Conservation (phyloP, 2,888 invertebrate genomes). For the Apodemia duryi region DNA sequence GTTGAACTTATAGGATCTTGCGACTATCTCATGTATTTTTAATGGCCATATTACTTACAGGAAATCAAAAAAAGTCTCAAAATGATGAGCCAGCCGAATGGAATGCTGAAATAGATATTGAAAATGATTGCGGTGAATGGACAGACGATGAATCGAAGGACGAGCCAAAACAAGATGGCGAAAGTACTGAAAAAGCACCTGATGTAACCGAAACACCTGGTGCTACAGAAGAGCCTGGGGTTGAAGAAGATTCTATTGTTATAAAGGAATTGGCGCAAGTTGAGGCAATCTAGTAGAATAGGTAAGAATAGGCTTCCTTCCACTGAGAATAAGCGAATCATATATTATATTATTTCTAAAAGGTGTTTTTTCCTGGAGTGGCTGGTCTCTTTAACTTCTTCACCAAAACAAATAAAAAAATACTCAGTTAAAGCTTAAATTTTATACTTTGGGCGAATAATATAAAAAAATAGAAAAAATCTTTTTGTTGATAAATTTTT, state of each 20-base stretch:
- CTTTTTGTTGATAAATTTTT: too few relatives aligned
- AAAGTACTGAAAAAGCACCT: neutral
- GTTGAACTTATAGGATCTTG: neutral
- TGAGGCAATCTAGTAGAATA: too few relatives aligned
- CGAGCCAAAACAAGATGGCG: neutral
- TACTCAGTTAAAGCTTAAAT: too few relatives aligned
- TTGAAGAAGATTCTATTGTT: neutral
- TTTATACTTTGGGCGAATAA: too few relatives aligned
- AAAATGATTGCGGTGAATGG: slow-evolving; percentile 20
- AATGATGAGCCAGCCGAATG: slow-evolving; percentile 7
- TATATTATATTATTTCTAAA: too few relatives aligned
- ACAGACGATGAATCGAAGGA: slow-evolving; percentile 14
- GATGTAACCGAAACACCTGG: neutral
- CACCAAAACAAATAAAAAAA: too few relatives aligned
- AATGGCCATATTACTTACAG: neutral
- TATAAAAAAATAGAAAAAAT: too few relatives aligned
- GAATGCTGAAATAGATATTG: slow-evolving; percentile 14
- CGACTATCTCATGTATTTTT: neutral
- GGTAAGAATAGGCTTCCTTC: too few relatives aligned
- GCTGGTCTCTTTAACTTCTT: too few relatives aligned
- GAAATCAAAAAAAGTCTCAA: neutral
- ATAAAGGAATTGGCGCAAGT: neutral
- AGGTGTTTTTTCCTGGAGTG: too few relatives aligned
- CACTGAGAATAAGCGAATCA: too few relatives aligned
- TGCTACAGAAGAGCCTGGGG: neutral